Evolutionary conservation across 2,888 invertebrate genomes (phyloP).

Genomic region (Phalera bucephala): DNA sequence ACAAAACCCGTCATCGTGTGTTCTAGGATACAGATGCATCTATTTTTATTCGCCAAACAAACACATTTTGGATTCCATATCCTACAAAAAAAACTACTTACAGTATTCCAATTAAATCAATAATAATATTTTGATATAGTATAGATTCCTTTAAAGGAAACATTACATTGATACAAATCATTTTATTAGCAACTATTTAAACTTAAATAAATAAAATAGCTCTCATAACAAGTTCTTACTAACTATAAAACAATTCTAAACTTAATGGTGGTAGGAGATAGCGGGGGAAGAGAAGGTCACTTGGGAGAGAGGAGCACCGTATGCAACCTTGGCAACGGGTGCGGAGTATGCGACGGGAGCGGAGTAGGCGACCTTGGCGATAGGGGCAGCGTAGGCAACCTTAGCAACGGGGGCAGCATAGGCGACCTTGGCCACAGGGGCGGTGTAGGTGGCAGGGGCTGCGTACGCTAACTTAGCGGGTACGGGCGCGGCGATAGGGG

Average conservation of each 20-base stretch:
- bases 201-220: not conserved
- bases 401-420: slow-evolving; percentile 41
- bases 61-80: too few species aligned
- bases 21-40: too few species aligned
- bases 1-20: too few species aligned
- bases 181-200: not conserved
- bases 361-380: slow-evolving; percentile 31
- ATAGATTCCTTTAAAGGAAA: too few species aligned
- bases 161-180: too few species aligned
- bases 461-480: slow-evolving; percentile 39
- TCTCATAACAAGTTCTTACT: slow-evolving; percentile 6
- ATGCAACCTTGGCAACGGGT: slow-evolving; percentile 36
- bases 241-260: slow-evolving; percentile 24
- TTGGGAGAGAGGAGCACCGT: slow-evolving; percentile 39
- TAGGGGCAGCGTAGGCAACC: slow-evolving; percentile 44
- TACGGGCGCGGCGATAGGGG: slow-evolving; percentile 43
- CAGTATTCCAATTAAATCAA: too few species aligned
- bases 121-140: too few species aligned
- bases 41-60: too few species aligned
- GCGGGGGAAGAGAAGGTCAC: slow-evolving; percentile 63
- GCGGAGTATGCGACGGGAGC: slow-evolving; percentile 30
- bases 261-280: slow-evolving; percentile 70
- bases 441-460: slow-evolving; percentile 32
- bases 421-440: slow-evolving; percentile 35
- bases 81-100: too few species aligned